Evolutionary conservation across 2,888 invertebrate genomes (phyloP), one percentile per base, ranked within the genome.

Genomic region (Cylindroiulus punctatus): DNA sequence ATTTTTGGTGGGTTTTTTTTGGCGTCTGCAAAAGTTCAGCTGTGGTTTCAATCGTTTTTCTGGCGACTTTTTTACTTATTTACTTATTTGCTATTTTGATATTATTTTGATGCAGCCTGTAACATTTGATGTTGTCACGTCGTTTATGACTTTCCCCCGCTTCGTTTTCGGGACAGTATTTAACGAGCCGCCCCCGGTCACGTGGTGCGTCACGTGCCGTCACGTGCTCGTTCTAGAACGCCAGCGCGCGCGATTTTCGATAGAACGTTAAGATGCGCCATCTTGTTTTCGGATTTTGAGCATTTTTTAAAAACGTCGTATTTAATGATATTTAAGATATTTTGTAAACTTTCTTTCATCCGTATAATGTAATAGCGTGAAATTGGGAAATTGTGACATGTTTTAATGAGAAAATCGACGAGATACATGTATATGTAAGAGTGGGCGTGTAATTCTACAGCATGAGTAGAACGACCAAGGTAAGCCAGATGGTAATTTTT

Each of bases 391-490:
- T 57, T 22, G 57, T 22, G 57, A 57, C 57, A 57, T 57, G 57
- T 22, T 57, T 57, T 57, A 8, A 7, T 57, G 22, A 57, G n/a
- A 22, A 57, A 57, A 22, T 22, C 22, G 52, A 5, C 19, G 52
- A 17, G 19, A 19, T 22, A 22, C n/a, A 17, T 17, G 17, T 40
- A 40, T 7, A 40, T 40, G 8, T 7, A 40, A 40, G 47, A 47
- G 17, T 47, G 17, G 47, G 22, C 17, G 14, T 22, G 0, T 57
- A 22, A 0, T 0, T 57, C 7, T 12, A 7, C 2, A 22, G 8
- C 57, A 57, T 57, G 57, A 57, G 57, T 82, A 32, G 82, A 82
- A 82, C 82, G 12, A 82, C 8, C 32, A 17, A 30, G 36, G 82
- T 82, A 40, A 32, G 40, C 40, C 36, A 1, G 5, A 22, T 32